These are phyloP conservation scores for Leptoteleia sp. DNA, from an alignment of 1,140 invertebrate genomes.

Conservation along the genomic window DNA sequence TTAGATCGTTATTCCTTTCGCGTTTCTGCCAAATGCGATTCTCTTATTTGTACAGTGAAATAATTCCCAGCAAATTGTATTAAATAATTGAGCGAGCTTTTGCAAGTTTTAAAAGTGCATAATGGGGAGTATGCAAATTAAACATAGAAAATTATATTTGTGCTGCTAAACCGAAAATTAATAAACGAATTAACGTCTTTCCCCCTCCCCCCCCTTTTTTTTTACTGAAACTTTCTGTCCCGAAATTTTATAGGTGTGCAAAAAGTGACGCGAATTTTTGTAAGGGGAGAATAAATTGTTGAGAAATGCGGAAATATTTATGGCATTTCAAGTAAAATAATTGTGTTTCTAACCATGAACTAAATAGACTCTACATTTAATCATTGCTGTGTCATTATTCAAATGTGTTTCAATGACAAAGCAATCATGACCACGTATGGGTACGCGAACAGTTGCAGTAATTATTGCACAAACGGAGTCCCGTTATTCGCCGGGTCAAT, in stretches of 20 bases:
- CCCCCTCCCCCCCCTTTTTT: no score
- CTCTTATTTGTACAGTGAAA: neutral
- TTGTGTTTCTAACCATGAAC: conserved; percentile 41
- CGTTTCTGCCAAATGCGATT: neutral
- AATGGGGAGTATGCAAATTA: no score
- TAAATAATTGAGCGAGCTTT: no score
- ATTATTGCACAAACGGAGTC: conserved; percentile 19
- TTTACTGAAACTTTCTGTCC: no score
- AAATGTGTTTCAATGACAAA: conserved; percentile 36
- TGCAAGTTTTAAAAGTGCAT: no score
- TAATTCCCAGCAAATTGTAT: neutral
- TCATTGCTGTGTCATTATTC: conserved; percentile 36
- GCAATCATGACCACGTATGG: conserved; percentile 14
- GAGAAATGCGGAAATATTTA: conserved; percentile 21
- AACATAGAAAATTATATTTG: no score
- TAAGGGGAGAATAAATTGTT: neutral
- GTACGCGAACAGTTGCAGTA: neutral
- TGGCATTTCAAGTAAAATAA: conserved; percentile 16
- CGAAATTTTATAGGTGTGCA: no score
- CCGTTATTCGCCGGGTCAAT: neutral
- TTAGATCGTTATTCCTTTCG: conserved; percentile 5
- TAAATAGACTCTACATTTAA: conserved; percentile 46
- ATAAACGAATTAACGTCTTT: no score
- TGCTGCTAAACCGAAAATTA: no score
- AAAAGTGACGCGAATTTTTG: no score